Conservation (phyloP, 2,888 invertebrate genomes). For the Synanthedon vespiformis region DNA sequence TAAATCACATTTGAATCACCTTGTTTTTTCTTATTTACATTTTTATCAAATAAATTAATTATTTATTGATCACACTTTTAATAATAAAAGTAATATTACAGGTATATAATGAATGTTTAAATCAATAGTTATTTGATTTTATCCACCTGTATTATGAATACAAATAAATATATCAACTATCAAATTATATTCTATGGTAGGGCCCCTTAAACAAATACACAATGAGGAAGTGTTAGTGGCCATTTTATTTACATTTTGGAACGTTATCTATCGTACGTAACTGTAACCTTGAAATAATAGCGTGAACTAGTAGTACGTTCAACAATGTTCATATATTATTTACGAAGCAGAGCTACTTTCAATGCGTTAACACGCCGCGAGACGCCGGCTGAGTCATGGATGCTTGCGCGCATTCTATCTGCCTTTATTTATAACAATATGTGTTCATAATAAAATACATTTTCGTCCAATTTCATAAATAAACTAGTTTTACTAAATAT, state of each 20-base stretch:
- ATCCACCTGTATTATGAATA: too few species aligned
- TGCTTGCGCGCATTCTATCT: constrained; percentile 24
- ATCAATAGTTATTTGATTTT: too few species aligned
- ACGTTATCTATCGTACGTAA: background rate
- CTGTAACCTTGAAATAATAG: constrained; percentile 3
- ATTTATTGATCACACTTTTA: background rate
- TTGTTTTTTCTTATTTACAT: background rate
- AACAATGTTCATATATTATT: constrained; percentile 1
- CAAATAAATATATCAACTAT: too few species aligned
- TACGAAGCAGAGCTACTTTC: constrained; percentile 38
- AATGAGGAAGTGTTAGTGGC: background rate
- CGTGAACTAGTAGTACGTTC: constrained; percentile 1
- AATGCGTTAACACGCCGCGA: constrained; percentile 15
- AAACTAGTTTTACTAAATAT: too few species aligned
- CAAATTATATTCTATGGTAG: too few species aligned
- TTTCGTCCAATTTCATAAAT: too few species aligned
- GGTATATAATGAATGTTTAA: too few species aligned
- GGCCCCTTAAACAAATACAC: too few species aligned
- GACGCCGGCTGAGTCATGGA: constrained; percentile 10
- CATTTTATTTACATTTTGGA: background rate
- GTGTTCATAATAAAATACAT: too few species aligned
- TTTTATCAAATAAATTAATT: background rate
- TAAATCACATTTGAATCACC: background rate
- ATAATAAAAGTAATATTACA: too few species aligned
- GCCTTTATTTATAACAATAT: background rate